A percentile compares a stretch with the other conserved stretches of the same genome.
Conservation (phyloP, 2,113 vertebrate species). For the Montifringilla adamsi region DNA sequence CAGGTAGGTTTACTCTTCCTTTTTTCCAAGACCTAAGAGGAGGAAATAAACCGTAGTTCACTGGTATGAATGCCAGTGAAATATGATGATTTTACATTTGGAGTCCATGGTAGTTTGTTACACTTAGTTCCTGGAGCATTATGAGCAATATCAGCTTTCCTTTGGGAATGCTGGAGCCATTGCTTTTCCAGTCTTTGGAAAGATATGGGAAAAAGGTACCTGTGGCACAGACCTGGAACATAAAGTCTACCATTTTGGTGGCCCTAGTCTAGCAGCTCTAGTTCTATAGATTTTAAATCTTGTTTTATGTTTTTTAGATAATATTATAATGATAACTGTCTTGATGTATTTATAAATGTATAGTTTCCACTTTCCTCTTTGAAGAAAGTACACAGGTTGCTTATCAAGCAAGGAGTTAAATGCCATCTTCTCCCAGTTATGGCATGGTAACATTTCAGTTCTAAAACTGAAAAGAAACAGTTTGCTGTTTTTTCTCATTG, state of each 20-base stretch:
- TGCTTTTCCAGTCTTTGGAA: neutral
- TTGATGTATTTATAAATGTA: neutral
- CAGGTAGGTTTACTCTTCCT: neutral
- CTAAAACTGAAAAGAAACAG: neutral
- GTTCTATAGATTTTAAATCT: neutral
- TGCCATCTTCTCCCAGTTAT: neutral
- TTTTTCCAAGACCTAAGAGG: neutral
- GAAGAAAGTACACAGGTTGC: neutral
- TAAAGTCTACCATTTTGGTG: neutral
- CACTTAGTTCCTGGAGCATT: neutral
- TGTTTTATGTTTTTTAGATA: neutral
- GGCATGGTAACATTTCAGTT: neutral
- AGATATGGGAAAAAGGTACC: neutral
- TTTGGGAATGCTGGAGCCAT: neutral
- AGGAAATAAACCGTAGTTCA: neutral
- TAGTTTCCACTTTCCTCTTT: neutral
- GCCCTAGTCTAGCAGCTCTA: neutral
- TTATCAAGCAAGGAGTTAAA: neutral
- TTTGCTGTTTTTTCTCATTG: neutral
- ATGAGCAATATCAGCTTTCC: neutral
- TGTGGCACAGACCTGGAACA: neutral
- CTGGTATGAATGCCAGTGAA: neutral
- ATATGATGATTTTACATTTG: neutral
- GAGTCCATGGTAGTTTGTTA: neutral
- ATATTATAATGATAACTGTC: neutral